Conservation (phyloP, 2,888 invertebrate species). For the Ctenicera cuprea region DNA sequence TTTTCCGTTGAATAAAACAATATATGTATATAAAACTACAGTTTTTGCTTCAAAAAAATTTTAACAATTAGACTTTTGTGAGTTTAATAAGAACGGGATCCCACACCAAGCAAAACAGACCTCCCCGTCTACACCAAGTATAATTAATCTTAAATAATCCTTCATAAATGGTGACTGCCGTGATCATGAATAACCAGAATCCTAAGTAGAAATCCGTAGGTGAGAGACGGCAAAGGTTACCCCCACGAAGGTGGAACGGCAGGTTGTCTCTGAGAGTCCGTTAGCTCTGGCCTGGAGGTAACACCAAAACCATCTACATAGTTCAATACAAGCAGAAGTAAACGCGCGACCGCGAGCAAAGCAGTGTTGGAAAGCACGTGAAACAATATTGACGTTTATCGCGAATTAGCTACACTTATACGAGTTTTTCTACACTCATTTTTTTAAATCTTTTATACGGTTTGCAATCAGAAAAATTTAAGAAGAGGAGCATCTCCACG, state of each 20-base stretch:
- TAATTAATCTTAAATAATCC: slow-evolving; percentile 8
- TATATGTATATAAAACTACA: no score
- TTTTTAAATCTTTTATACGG: no score
- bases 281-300: slow-evolving; percentile 41
- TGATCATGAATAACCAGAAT: slow-evolving; percentile 5
- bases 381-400: slow-evolving; percentile 27
- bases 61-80: no score
- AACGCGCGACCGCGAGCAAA: slow-evolving; percentile 23
- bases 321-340: slow-evolving; percentile 26
- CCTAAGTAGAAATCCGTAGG: slow-evolving; percentile 1
- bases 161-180: slow-evolving; percentile 4
- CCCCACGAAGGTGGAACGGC: slow-evolving; percentile 36
- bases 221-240: slow-evolving; percentile 28
- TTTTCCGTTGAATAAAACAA: no score
- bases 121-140: background rate
- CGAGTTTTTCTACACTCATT: background rate
- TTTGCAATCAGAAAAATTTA: no score
- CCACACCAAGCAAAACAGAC: background rate
- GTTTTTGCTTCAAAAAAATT: no score
- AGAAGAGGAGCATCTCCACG: no score
- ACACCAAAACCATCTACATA: slow-evolving; percentile 12
- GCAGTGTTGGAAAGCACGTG: slow-evolving; percentile 29
- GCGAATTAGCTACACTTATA: background rate
- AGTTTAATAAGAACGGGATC: background rate
- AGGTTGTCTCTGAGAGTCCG: slow-evolving; percentile 37